A percentile compares a stretch with the other conserved stretches of the same genome.
Evolutionary conservation across 2,797 vertebrate genomes (phyloP).

Genomic region (Cossypha caffra): DNA sequence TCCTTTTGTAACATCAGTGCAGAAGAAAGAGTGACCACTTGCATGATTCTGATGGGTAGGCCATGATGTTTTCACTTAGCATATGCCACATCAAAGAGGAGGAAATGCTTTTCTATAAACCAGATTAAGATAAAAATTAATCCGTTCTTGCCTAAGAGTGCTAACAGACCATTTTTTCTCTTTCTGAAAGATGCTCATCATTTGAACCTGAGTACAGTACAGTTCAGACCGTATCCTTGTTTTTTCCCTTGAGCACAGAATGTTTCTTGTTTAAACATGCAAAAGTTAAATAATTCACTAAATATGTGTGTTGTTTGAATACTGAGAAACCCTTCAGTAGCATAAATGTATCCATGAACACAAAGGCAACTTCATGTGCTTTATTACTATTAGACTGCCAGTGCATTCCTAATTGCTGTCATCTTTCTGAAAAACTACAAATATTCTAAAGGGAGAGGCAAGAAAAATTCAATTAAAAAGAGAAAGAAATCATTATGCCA

Average conservation of each 20-base stretch:
- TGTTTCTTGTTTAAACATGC: not conserved
- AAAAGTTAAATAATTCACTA: not conserved
- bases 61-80: constrained; percentile 74
- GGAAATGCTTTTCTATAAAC: constrained; percentile 67
- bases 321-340: not conserved
- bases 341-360: not conserved
- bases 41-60: constrained; percentile 68
- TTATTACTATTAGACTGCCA: not conserved
- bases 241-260: not conserved
- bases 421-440: not conserved
- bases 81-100: constrained; percentile 80
- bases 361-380: not conserved
- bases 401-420: not conserved
- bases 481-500: not conserved
- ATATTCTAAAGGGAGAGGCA: not conserved
- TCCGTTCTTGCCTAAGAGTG: constrained; percentile 59
- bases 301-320: not conserved
- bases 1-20: constrained; percentile 76
- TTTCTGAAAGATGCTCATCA: constrained; percentile 35
- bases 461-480: not conserved
- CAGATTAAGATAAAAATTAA: constrained; percentile 76
- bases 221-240: not conserved
- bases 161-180: constrained; percentile 38
- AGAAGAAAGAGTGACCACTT: constrained; percentile 80
- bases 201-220: constrained; percentile 27